Percentiles rank a stretch among this genome's conserved stretches.
Conservation (phyloP, 2,113 vertebrate species). For the Sylvietta virens region DNA sequence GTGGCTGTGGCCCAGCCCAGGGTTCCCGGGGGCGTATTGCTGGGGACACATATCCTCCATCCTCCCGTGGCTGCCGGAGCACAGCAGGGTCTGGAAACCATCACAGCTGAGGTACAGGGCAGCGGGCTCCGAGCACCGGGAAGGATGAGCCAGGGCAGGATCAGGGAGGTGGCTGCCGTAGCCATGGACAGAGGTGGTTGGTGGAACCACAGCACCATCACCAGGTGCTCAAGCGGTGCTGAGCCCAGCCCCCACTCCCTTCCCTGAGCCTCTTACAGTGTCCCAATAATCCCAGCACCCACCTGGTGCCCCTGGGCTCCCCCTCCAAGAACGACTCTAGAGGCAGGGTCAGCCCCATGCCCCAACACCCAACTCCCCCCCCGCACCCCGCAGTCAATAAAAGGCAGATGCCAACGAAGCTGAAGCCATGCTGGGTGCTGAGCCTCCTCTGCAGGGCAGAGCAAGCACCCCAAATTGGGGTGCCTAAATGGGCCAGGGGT, state of each 20-base stretch:
- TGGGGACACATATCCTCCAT: not conserved
- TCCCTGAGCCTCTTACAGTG: rapidly evolving
- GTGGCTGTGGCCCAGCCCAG: not conserved
- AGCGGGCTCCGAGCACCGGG: rapidly evolving
- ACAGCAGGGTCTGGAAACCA: not conserved
- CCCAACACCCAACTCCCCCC: not conserved
- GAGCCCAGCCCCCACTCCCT: not conserved
- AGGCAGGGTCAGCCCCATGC: not conserved
- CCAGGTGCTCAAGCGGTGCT: not conserved
- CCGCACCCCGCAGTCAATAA: slow-evolving; percentile 41
- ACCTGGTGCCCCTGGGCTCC: not conserved
- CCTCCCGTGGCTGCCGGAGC: rapidly evolving
- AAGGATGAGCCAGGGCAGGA: not conserved
- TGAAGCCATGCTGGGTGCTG: not conserved
- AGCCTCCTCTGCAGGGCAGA: not conserved
- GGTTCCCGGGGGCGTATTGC: not conserved
- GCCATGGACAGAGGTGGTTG: not conserved
- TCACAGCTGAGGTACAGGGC: not conserved
- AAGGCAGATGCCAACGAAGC: slow-evolving; percentile 31
- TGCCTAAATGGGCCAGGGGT: not conserved
- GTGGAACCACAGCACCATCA: not conserved
- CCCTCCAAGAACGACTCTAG: not conserved
- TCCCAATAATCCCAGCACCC: not conserved
- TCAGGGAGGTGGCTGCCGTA: not conserved
- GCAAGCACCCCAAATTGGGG: not conserved